phyloP scores from a whole-genome alignment of 1,140 invertebrate genomes.

The Anthonomus grandis region DNA sequence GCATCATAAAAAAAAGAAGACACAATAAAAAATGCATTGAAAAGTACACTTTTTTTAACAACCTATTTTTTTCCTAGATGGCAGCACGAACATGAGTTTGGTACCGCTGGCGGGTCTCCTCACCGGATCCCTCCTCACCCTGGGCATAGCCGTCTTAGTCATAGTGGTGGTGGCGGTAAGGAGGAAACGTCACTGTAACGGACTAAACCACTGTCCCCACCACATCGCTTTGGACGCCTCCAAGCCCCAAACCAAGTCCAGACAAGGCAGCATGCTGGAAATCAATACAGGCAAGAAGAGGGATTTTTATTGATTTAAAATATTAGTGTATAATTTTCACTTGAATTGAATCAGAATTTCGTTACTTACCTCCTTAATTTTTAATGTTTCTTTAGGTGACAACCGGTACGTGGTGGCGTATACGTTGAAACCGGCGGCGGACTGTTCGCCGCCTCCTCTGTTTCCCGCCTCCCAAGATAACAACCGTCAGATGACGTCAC shows the following conservation, averaged over 20 bases:
- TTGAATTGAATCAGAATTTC: not conserved
- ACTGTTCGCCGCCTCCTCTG: slow-evolving; percentile 28
- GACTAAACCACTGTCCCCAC: slow-evolving; percentile 40
- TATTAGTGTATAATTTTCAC: slow-evolving; percentile 1
- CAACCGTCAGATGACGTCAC: not conserved
- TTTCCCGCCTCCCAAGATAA: slow-evolving; percentile 12
- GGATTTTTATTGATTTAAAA: not conserved
- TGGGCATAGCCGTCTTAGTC: slow-evolving; percentile 61
- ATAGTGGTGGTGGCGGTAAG: slow-evolving; percentile 58
- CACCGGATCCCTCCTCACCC: slow-evolving; percentile 58
- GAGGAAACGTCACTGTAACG: slow-evolving; percentile 46
- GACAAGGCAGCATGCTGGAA: slow-evolving; percentile 52
- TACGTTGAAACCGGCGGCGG: slow-evolving; percentile 53
- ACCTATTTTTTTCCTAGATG: slow-evolving; percentile 58
- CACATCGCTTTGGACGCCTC: slow-evolving; percentile 38
- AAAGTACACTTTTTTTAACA: too few relatives aligned
- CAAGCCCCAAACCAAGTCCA: slow-evolving; percentile 41
- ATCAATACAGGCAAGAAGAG: slow-evolving; percentile 49
- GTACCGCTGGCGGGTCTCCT: slow-evolving; percentile 59
- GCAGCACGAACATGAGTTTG: slow-evolving; percentile 56
- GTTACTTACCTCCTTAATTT: too few relatives aligned
- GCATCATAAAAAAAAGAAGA: too few relatives aligned
- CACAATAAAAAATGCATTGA: too few relatives aligned
- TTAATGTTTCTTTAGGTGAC: slow-evolving; percentile 44
- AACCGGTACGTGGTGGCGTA: slow-evolving; percentile 59